These are phyloP conservation scores for Macaca nemestrina DNA, from an alignment of 2,113 vertebrate genomes.

Conservation along the genomic window DNA sequence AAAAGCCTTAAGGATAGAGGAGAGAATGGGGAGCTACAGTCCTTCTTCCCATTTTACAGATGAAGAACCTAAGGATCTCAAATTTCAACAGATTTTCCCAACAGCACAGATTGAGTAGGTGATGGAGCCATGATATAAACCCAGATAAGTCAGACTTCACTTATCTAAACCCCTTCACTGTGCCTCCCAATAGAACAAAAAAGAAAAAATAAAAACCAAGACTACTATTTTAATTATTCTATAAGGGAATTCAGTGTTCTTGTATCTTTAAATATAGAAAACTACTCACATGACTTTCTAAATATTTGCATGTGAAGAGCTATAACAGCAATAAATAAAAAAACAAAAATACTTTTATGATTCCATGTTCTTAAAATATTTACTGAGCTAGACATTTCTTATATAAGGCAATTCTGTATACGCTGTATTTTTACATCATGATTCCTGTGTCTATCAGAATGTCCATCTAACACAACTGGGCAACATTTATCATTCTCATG, in stretches of 20 bases:
- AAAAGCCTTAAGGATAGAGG: neutral
- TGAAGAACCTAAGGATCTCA: neutral
- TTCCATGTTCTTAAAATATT: constrained; percentile 25
- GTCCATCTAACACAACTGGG: neutral
- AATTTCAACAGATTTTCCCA: neutral
- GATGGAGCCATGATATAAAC: neutral
- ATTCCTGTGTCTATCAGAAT: neutral
- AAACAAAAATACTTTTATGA: neutral
- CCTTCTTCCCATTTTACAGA: neutral
- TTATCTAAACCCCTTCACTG: neutral
- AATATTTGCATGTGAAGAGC: constrained; percentile 23
- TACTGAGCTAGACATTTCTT: neutral
- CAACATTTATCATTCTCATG: neutral
- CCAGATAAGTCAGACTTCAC: neutral
- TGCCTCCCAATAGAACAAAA: neutral
- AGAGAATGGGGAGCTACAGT: neutral
- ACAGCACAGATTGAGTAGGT: neutral
- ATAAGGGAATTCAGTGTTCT: neutral
- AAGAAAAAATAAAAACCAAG: neutral
- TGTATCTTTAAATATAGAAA: neutral
- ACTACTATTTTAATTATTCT: constrained; percentile 44
- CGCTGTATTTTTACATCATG: neutral
- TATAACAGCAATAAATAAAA: neutral
- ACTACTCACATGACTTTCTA: neutral
- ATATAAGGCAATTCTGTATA: neutral